Base-by-base conservation (phyloP, 2,797 vertebrate species). In the Odontamblyopus lacepedii region DNA sequence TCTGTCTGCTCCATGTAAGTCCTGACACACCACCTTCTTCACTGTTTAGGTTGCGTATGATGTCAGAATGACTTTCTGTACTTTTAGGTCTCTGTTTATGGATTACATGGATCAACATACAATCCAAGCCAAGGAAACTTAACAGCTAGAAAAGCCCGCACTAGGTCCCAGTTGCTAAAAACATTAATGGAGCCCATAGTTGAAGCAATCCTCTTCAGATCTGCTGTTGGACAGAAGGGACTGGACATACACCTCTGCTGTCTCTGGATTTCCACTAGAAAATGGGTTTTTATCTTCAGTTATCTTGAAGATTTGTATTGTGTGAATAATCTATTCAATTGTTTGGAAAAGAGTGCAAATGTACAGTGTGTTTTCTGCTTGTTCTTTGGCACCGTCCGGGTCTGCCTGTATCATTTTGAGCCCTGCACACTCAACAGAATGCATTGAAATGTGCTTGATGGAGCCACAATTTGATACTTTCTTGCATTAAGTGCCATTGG, bases 11-110 rank as follows among this genome's bases (percentile, higher is more conserved):
- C 78, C 83, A 84, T 81, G 90, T 93, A 92, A 91, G 92, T 88
- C 70, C 60, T 73, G 69, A 66, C 32, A 73, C 67, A 70, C 27
- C 16, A 48, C 9, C 32, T 53, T 53, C 48, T 67, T 32, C 23
- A 19, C 7, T 30, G 2, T 71, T 66, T 62, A 41, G 64, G 26
- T 57, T 72, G 51, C 2, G 19, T 1, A 55, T 41, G 27, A 61
- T 77, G 79, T 72, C 4, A 35, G 5, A 35, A 57, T 57, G 1
- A 80, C 64, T 19, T 30, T 82, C 62, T 83, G 62, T 38, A 13
- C 79, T 86, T 83, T 80, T 81, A 93, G 93, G 86, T 88, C 80
- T 89, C 81, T 90, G 79, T 83, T 88, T 83, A 81, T 86, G 87
- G 78, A 90, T 78, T 79, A 79, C 85, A 83, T 83, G 89, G 90